Base-by-base conservation (phyloP, 2,113 vertebrate species). In the Albula glossodonta region DNA sequence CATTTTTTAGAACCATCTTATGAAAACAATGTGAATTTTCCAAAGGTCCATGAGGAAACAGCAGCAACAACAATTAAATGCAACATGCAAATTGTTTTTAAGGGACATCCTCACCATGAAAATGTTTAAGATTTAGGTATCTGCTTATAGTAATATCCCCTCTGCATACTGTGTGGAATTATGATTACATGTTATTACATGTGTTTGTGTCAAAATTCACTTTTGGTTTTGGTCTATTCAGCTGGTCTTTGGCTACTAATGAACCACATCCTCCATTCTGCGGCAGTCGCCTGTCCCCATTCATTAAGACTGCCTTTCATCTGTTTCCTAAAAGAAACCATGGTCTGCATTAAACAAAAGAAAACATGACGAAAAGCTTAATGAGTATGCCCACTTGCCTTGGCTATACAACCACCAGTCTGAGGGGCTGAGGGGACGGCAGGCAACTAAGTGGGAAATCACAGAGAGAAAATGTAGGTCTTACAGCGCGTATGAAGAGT, bases 301-400 rank as follows among this genome's bases (percentile, higher is more conserved):
- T 95, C 93, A 95, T 96, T 95, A 95, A 90, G 89, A 84, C 66
- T 88, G 52, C 87, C 94, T 94, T 95, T 95, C 91, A 95, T 94
- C 93, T 92, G 78, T 78, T 85, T 57, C 85, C 89, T 89, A 85
- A 88, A 92, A 92, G 90, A 91, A 93, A 89, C 87, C 90, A 89
- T 82, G 51, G 89, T 91, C 89, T 87, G 87, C 90, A 90, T 89
- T 91, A 91, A 92, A 93, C 91, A 92, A 89, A 84, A 78, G 84
- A 87, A 90, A 93, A 91, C 90, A 94, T 90, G 92, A 91, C 87
- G 88, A 81, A 84, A 88, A 77, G 84, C 88, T 90, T 87, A 92
- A 94, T 93, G 91, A 92, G 88, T 89, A 91, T 89, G 87, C 87
- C 51, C 91, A 91, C 88, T 87, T 81, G 63, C n/a, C 70, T 74